A percentile compares a stretch with the other conserved stretches of the same genome.
phyloP scores from a whole-genome alignment of 2,797 vertebrate genomes.

The Cryptoblepharus egeriae region DNA sequence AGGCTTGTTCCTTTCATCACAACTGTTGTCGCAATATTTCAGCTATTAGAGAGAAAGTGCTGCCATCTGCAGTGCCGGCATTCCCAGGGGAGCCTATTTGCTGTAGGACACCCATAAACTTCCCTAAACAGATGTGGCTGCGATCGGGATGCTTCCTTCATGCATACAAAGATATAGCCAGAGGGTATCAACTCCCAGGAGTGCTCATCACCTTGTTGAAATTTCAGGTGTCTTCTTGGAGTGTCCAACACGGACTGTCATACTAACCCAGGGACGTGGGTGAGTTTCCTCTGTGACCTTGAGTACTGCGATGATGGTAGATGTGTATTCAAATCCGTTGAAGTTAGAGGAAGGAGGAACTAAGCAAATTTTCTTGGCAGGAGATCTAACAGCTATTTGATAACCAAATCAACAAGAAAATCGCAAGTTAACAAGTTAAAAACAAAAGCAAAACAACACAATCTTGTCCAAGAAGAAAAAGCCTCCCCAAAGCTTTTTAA shows the following conservation, averaged over 20 bases:
- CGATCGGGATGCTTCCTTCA: fast-evolving
- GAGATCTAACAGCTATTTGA: background rate
- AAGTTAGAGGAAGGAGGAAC: background rate
- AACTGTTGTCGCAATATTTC: fast-evolving
- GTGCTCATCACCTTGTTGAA: background rate
- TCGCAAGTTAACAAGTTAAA: no score
- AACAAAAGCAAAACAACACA: no score
- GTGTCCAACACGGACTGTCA: fast-evolving
- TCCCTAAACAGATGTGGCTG: fast-evolving
- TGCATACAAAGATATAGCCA: background rate
- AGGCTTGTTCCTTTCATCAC: background rate
- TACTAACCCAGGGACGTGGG: no score
- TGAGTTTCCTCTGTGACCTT: background rate
- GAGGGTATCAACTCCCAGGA: background rate
- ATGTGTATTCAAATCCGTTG: background rate
- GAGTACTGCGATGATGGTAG: background rate
- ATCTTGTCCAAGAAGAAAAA: no score
- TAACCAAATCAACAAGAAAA: no score
- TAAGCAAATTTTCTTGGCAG: background rate
- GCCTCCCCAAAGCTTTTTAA: no score
- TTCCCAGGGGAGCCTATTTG: background rate
- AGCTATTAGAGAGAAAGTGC: background rate
- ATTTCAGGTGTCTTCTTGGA: background rate
- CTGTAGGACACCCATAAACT: background rate
- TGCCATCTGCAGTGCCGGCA: fast-evolving